Evolutionary conservation across 1,140 invertebrate genomes (phyloP).

Genomic region (Trissolcus basalis): DNA sequence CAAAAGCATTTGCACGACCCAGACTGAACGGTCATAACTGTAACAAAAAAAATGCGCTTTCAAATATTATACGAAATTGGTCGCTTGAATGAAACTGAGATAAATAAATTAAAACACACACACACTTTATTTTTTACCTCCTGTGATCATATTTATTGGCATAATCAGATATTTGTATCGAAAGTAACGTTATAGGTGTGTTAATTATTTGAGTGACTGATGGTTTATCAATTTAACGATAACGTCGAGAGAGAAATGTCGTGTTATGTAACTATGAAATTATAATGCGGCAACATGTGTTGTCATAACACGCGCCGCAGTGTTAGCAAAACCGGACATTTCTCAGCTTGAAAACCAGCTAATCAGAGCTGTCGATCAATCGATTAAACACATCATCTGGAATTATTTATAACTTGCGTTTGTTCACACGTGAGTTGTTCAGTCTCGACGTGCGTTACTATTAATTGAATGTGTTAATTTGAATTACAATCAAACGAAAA

Average conservation of each 20-base stretch:
- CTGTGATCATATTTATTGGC: not conserved
- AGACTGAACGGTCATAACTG: slow-evolving; percentile 10
- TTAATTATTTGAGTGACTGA: slow-evolving; percentile 2
- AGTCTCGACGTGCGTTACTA: no score
- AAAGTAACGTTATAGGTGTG: not conserved
- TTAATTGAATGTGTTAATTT: slow-evolving; percentile 11
- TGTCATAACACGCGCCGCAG: slow-evolving; percentile 1
- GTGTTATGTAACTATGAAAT: slow-evolving; percentile 1
- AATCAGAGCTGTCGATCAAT: slow-evolving; percentile 5
- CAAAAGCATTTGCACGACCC: slow-evolving; percentile 26
- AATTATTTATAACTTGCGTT: slow-evolving; percentile 6
- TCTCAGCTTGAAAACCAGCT: not conserved
- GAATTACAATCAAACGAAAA: slow-evolving; percentile 14
- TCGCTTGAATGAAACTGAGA: no score
- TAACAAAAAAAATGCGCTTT: slow-evolving; percentile 8
- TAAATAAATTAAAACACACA: not conserved
- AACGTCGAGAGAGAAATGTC: slow-evolving; percentile 1
- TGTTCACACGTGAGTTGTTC: slow-evolving; percentile 8
- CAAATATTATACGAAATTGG: no score
- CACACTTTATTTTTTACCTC: no score
- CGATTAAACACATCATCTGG: slow-evolving; percentile 2
- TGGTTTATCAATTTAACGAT: slow-evolving; percentile 5
- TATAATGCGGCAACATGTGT: not conserved
- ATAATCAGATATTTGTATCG: not conserved
- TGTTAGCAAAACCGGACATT: not conserved